Evolutionary conservation across 2,797 vertebrate species (phyloP), one percentile per base, ranked within the genome.

Genomic region (Xiphorhynchus erythropygius): DNA sequence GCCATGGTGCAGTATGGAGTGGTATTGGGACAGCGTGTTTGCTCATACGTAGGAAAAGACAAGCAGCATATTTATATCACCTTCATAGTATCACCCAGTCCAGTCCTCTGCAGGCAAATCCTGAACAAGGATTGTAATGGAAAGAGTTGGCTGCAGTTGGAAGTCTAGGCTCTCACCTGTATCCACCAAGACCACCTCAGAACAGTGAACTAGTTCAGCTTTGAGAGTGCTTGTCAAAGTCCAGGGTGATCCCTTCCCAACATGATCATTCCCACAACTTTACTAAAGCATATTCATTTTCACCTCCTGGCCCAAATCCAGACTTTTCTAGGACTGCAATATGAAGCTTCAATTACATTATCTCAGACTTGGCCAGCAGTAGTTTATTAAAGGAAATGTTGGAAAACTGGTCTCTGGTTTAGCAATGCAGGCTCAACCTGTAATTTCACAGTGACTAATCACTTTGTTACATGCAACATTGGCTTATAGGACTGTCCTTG

Each of bases 21-120:
- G 14, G 32, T 23, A 21, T 3, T 7, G 27, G 59, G 33, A n/a
- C 28, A 44, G 30, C 0, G 0, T 3, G 13, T 57, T 60, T 53
- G 47, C 24, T 18, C 24, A 25, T 8, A 10, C 0, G 10, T 18
- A 68, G 21, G n/a, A 77, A 44, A 23, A 56, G 11, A 63, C 33
- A 64, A 70, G 33, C 18, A 64, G 37, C 32, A 18, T 7, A 39
- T 39, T 6, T 11, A 3, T 28, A 7, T 42, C 39, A 68, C 30
- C 62, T 75, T 46, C n/a, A 7, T 1, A 21, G 19, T 2, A 18
- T 9, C 33, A 30, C 32, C 33, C 32, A 46, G 19, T 13, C 41
- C 76, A 39, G n/a, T 17, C 25, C 47, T 59, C 71, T 59, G 27
- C 44, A 94, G 41, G 27, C 33, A 85, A 83, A 89, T 56, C 28